phyloP scores from a whole-genome alignment of 1,140 invertebrate species.

The Drosophila sp. region DNA sequence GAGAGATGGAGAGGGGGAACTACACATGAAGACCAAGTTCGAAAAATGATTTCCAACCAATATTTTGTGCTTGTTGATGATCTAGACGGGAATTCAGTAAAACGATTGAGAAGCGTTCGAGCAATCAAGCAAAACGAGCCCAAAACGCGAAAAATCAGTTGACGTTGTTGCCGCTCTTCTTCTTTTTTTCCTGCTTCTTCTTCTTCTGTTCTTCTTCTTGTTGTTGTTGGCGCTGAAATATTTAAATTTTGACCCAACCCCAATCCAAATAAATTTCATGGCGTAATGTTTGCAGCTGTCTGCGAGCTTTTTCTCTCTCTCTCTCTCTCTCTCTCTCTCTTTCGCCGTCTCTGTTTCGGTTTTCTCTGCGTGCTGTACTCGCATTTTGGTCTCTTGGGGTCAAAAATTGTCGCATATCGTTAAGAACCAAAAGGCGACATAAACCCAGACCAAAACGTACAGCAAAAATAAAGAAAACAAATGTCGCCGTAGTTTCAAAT shows the following conservation, averaged over 20 bases:
- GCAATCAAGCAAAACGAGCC: conserved; percentile 46
- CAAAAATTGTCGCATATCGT: conserved; percentile 63
- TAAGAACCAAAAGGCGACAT: conserved; percentile 48
- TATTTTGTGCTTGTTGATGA: conserved; percentile 23
- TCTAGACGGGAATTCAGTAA: conserved; percentile 42
- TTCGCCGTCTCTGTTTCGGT: background rate
- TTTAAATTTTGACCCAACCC: conserved; percentile 80
- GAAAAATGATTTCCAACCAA: conserved; percentile 62
- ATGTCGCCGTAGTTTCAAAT: conserved; percentile 29
- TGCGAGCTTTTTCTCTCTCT: conserved; percentile 24
- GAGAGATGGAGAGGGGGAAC: too few species aligned
- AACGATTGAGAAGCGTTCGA: conserved; percentile 43
- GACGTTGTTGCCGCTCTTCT: conserved; percentile 39
- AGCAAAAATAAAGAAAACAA: background rate
- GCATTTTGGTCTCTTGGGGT: conserved; percentile 58
- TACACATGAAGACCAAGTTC: conserved; percentile 58
- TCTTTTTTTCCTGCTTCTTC: conserved; percentile 34
- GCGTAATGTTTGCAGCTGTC: conserved; percentile 70
- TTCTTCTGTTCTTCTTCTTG: conserved; percentile 31
- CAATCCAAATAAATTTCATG: conserved; percentile 72
- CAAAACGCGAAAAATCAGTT: conserved; percentile 67
- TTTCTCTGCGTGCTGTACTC: conserved; percentile 20
- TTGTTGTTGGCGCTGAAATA: conserved; percentile 55
- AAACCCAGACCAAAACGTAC: background rate
- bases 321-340: background rate